phyloP scores from a whole-genome alignment of 2,113 vertebrate species.

The Epinephelus lanceolatus region DNA sequence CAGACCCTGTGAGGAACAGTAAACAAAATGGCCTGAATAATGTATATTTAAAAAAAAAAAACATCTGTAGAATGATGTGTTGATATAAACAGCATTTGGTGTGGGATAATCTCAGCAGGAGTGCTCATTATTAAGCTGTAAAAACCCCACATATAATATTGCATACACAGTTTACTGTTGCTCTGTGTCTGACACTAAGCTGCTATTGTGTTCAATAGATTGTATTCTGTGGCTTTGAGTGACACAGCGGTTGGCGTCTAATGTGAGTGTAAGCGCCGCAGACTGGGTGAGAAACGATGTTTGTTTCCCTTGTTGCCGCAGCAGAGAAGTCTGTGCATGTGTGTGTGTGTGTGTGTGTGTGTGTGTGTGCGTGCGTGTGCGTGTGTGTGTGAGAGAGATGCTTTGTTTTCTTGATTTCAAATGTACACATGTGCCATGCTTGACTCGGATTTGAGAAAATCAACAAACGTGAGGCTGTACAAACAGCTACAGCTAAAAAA shows the following conservation, averaged over 20 bases:
- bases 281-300: slow-evolving; percentile 71
- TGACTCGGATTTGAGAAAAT: slow-evolving; percentile 61
- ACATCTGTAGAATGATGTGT: slow-evolving; percentile 26
- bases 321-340: slow-evolving; percentile 17
- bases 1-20: background rate
- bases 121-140: slow-evolving; percentile 64
- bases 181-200: slow-evolving; percentile 66
- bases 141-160: slow-evolving; percentile 43
- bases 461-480: slow-evolving; percentile 44
- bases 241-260: slow-evolving; percentile 70
- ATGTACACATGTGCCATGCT: slow-evolving; percentile 48
- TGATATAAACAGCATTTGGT: slow-evolving; percentile 62
- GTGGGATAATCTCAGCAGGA: slow-evolving; percentile 61
- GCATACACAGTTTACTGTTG: slow-evolving; percentile 41
- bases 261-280: slow-evolving; percentile 61
- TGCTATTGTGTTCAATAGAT: slow-evolving; percentile 69
- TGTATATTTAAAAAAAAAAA: background rate
- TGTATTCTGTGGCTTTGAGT: slow-evolving; percentile 69
- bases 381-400: slow-evolving; percentile 21
- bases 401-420: slow-evolving; percentile 62
- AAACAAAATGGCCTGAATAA: slow-evolving; percentile 41
- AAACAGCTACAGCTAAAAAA: slow-evolving; percentile 28
- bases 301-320: slow-evolving; percentile 70
- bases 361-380: slow-evolving; percentile 32
- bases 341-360: slow-evolving; percentile 24